A percentile compares a stretch with the other conserved stretches of the same genome.
These are phyloP conservation scores for Catagonus wagneri DNA, from an alignment of 2,113 vertebrate genomes.

Conservation along the genomic window DNA sequence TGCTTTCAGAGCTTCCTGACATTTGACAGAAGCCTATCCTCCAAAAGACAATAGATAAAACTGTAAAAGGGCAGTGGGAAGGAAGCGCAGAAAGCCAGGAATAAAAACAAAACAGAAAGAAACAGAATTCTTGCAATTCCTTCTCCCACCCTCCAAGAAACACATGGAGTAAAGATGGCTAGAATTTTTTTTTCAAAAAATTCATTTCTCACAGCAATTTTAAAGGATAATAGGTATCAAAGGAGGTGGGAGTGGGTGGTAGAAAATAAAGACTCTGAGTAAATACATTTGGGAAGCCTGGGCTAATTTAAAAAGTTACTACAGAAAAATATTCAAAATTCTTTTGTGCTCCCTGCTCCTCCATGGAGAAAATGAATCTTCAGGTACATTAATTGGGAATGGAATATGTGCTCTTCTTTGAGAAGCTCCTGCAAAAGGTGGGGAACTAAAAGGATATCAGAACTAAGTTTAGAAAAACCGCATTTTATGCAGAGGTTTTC, in stretches of 20 bases:
- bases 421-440: background rate
- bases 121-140: background rate
- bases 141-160: background rate
- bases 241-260: background rate
- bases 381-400: background rate
- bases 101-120: background rate
- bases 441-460: background rate
- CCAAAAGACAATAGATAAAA: background rate
- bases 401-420: background rate
- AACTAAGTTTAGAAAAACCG: constrained; percentile 27
- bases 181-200: background rate
- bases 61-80: background rate
- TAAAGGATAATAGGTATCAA: background rate
- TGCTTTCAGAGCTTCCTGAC: background rate
- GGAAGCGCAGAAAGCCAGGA: background rate
- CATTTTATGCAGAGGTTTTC: background rate
- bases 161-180: background rate
- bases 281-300: background rate
- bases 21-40: background rate
- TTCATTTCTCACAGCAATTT: background rate
- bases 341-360: background rate
- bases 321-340: background rate
- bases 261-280: background rate
- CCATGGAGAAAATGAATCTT: background rate
- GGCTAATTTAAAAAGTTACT: background rate